phyloP scores from a whole-genome alignment of 2,888 invertebrate species.

The Leucophora obtusa region DNA sequence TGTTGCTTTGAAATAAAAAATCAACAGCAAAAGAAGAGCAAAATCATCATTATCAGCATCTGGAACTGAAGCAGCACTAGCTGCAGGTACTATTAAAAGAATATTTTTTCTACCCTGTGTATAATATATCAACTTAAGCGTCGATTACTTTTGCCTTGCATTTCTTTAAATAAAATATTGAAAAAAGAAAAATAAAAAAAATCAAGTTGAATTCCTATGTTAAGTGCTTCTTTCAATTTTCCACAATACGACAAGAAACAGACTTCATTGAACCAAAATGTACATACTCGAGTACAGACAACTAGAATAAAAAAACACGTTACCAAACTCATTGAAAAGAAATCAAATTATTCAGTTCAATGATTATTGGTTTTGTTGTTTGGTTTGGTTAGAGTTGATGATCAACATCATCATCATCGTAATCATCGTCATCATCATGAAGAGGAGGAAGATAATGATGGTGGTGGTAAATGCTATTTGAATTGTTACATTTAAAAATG shows the following conservation, averaged over 20 bases:
- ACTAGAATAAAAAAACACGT: conserved; percentile 26
- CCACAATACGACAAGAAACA: conserved; percentile 46
- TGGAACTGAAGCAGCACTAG: conserved; percentile 12
- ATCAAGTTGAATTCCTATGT: conserved; percentile 58
- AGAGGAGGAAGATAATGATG: not conserved
- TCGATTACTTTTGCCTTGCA: conserved; percentile 30
- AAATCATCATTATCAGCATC: conserved; percentile 30
- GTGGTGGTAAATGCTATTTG: conserved; percentile 38
- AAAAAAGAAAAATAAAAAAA: conserved; percentile 9
- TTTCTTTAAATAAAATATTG: not conserved
- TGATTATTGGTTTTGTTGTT: conserved; percentile 75
- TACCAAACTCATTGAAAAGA: conserved; percentile 68
- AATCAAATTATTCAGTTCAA: conserved; percentile 77
- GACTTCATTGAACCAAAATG: conserved; percentile 59
- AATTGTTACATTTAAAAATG: conserved; percentile 53
- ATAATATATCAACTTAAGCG: conserved; percentile 30
- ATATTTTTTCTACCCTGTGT: conserved; percentile 16
- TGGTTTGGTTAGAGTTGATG: conserved; percentile 57
- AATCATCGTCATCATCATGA: conserved; percentile 27
- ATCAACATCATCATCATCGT: not conserved
- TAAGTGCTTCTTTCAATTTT: conserved; percentile 39
- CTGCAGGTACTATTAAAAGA: conserved; percentile 40
- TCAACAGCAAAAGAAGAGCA: conserved; percentile 21
- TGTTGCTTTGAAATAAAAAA: conserved; percentile 8
- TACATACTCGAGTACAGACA: conserved; percentile 26